These are phyloP conservation scores for Mormyrus iriodes DNA, from an alignment of 2,113 vertebrate species.

Conservation along the genomic window DNA sequence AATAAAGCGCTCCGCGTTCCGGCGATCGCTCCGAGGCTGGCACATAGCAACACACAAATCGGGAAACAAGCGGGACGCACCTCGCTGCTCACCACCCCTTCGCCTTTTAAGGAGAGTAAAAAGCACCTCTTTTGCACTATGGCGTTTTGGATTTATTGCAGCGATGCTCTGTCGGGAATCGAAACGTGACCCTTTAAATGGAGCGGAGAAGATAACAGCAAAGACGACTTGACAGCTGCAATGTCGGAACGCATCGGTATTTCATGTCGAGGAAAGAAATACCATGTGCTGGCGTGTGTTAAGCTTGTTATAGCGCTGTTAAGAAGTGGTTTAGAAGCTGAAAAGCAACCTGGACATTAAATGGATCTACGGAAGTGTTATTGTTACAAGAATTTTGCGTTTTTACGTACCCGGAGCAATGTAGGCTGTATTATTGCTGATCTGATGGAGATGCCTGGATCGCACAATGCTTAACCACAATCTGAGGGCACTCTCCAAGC, in stretches of 20 bases:
- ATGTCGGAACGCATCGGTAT: background rate
- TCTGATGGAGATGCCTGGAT: background rate
- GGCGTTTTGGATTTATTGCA: background rate
- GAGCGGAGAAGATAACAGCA: background rate
- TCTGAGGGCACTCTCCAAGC: slow-evolving; percentile 41
- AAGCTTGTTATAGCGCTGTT: background rate
- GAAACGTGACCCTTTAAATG: background rate
- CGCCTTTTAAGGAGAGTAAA: background rate
- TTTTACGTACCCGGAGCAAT: background rate
- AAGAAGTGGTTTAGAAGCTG: background rate
- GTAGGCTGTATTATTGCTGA: background rate
- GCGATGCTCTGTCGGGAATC: background rate
- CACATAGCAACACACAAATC: background rate
- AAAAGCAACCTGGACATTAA: background rate
- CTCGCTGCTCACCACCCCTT: background rate
- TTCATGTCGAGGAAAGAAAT: slow-evolving; percentile 11
- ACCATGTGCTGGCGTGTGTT: background rate
- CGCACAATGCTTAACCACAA: background rate
- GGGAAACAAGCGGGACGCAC: background rate
- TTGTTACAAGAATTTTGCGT: background rate
- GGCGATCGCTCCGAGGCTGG: background rate
- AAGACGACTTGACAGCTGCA: background rate
- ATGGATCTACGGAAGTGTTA: background rate
- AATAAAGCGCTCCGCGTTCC: background rate
- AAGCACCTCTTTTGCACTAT: background rate